phyloP scores from a whole-genome alignment of 2,797 vertebrate genomes.

The Ptychadena robeensis region DNA sequence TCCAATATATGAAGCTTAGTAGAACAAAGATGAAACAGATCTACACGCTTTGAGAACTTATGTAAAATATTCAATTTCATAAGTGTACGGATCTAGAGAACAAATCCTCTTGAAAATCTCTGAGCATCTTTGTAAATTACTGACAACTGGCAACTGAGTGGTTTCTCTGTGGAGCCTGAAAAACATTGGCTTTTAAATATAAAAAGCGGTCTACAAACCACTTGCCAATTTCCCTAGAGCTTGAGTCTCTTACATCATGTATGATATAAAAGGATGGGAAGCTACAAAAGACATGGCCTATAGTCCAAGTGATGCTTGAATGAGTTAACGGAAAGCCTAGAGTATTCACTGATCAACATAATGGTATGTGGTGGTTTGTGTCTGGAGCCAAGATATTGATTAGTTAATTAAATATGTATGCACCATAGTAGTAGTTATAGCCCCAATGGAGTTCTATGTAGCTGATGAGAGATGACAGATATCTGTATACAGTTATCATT shows the following conservation, averaged over 20 bases:
- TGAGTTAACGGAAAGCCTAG: neutral
- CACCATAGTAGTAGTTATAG: neutral
- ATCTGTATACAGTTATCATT: too few relatives aligned
- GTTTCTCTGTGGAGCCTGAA: too few relatives aligned
- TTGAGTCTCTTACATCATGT: neutral
- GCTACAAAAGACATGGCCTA: neutral
- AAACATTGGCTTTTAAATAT: too few relatives aligned
- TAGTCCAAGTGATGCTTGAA: neutral
- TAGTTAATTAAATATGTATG: slow-evolving; percentile 13
- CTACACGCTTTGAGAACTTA: too few relatives aligned
- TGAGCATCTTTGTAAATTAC: too few relatives aligned
- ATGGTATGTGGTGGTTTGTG: slow-evolving; percentile 1
- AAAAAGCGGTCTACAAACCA: neutral
- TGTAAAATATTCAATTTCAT: too few relatives aligned
- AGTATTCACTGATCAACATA: neutral
- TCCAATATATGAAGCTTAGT: too few relatives aligned
- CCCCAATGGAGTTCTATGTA: neutral
- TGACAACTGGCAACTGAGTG: too few relatives aligned
- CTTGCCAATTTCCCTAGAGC: neutral
- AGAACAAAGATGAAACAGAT: too few relatives aligned
- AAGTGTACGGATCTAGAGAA: too few relatives aligned
- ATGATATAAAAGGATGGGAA: neutral
- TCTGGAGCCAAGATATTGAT: slow-evolving; percentile 23
- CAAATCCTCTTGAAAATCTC: too few relatives aligned
- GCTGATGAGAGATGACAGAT: too few relatives aligned